Conservation (phyloP, 2,888 invertebrate genomes). For the Entomobrya multifasciata region DNA sequence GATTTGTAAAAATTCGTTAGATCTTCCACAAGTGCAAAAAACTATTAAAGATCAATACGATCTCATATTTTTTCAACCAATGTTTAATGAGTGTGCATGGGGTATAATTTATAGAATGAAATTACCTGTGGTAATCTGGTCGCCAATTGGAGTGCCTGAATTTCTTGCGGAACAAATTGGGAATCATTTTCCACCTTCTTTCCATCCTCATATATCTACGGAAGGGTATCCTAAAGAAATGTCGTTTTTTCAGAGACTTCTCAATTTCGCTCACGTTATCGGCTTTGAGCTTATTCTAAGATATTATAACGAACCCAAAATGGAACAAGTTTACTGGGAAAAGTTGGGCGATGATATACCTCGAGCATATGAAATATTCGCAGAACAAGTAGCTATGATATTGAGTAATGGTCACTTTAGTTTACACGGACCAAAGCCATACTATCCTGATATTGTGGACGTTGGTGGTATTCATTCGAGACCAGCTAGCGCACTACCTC, state of each 20-base stretch:
- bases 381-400: slow-evolving; percentile 76
- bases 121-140: slow-evolving; percentile 81
- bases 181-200: slow-evolving; percentile 79
- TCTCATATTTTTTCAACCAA: slow-evolving; percentile 79
- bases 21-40: slow-evolving; percentile 63
- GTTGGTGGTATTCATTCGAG: slow-evolving; percentile 80
- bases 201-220: slow-evolving; percentile 80
- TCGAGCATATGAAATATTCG: slow-evolving; percentile 66
- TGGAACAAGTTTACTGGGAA: slow-evolving; percentile 76
- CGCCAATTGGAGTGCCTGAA: slow-evolving; percentile 38
- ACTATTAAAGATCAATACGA: slow-evolving; percentile 76
- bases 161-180: slow-evolving; percentile 62
- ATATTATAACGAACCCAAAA: slow-evolving; percentile 79
- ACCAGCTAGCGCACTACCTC: slow-evolving; percentile 74
- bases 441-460: slow-evolving; percentile 79
- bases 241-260: slow-evolving; percentile 79
- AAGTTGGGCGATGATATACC: slow-evolving; percentile 81
- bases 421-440: slow-evolving; percentile 77
- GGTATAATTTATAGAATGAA: slow-evolving; percentile 78
- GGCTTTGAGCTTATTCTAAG: no score
- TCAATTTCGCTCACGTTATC: slow-evolving; percentile 73
- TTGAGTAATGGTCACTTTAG: slow-evolving; percentile 80
- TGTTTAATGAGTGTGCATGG: slow-evolving; percentile 80
- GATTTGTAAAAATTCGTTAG: slow-evolving; percentile 65
- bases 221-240: slow-evolving; percentile 77